Base-by-base conservation (phyloP, 1,140 invertebrate species). In the Phthorimaea operculella region DNA sequence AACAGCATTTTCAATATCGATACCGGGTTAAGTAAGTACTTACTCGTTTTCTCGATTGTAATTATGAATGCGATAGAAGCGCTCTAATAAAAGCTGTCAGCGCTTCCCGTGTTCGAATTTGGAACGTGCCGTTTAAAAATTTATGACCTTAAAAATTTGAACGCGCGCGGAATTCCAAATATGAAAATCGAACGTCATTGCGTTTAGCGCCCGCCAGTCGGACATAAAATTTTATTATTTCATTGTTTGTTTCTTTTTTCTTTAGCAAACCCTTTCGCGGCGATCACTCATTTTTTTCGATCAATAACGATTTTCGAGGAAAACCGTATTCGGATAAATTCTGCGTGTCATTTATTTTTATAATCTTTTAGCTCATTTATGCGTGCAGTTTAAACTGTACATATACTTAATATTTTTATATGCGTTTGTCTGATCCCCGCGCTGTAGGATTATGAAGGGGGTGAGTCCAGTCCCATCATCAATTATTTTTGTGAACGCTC, bases 1-100 rank as follows among this genome's bases (percentile, higher is more conserved):
- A 81, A 80, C 71, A 71, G 62, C 52, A 70, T 78, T 76, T 79
- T 75, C 72, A 76, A 77, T 77, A 79, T 72, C 67, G 68, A 75
- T 74, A 65, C 60, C 49, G 50, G 64, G 42, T 54, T 36, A 64
- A 71, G 63, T 79, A 73, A 76, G 67, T 70, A 70, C 54, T 57
- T 60, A 73, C 67, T 74, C 64, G 64, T 70, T 74, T 76, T 62
- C 65, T 77, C 64, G 64, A 71, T 74, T 76, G 62, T 64, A 64
- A 72, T 77, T 72, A 64, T 60, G 54, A 51, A 54, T 63, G 66
- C 68, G 64, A 59, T 66, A 58, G 59, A 28, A 56, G 60, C 57
- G 59, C 64, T 70, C 70, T 77, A 76, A 77, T 79, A 74, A 79
- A 77, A 66, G 68, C n/a, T 69, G 67, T 76, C 68, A 69, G 18